A percentile compares a stretch with the other conserved stretches of the same genome.
Conservation (phyloP, 2,113 vertebrate species). For the Cheirogaleus medius region DNA sequence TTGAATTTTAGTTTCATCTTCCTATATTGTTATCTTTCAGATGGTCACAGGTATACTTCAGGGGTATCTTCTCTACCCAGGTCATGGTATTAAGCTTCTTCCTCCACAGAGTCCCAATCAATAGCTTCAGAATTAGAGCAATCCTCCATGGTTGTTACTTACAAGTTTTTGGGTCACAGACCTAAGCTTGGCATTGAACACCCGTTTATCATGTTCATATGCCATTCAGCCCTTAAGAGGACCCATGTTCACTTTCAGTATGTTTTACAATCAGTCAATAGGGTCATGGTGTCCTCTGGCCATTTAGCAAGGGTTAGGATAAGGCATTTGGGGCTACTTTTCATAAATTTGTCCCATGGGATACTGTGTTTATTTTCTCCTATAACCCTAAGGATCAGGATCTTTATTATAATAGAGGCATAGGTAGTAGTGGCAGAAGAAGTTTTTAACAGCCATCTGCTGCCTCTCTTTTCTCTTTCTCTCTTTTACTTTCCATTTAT, state of each 20-base stretch:
- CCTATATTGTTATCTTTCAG: too few species aligned
- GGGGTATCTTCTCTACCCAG: too few species aligned
- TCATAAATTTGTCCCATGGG: not conserved
- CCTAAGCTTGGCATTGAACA: not conserved
- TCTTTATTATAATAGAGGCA: not conserved
- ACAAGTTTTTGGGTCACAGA: too few species aligned
- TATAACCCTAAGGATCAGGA: not conserved
- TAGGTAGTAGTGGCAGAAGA: not conserved
- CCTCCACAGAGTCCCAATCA: too few species aligned
- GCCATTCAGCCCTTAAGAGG: not conserved
- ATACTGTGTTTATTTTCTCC: not conserved
- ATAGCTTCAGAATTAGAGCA: too few species aligned
- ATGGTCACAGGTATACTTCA: too few species aligned
- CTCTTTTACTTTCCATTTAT: not conserved
- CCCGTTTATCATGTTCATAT: not conserved
- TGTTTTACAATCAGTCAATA: not conserved
- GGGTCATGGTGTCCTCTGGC: not conserved
- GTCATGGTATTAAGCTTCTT: too few species aligned
- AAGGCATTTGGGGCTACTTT: not conserved
- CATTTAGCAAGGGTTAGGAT: not conserved
- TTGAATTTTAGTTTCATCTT: too few species aligned
- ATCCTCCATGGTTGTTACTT: too few species aligned
- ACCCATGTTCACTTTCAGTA: not conserved
- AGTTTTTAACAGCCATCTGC: not conserved
- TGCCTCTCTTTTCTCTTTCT: not conserved